Evolutionary conservation across 2,113 vertebrate genomes (phyloP), one percentile per base, ranked within the genome.

Genomic region (Oncorhynchus tshawytscha): DNA sequence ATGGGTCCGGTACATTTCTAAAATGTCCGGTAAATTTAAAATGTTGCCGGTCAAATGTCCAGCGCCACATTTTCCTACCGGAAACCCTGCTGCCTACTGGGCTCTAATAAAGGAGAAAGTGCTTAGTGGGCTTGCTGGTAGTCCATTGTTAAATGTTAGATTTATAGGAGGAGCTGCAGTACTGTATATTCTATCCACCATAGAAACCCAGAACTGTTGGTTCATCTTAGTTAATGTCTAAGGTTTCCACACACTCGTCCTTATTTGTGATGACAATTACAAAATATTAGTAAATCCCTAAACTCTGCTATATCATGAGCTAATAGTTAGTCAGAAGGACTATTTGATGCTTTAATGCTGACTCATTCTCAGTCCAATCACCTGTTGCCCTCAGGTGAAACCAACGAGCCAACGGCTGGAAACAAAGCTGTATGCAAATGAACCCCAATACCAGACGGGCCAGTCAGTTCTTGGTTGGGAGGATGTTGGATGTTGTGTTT

Each of bases 391-490:
- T 77, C 78, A 20, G 85, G 87, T 11, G 66, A 0, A 83, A 65
- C 80, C 84, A 72, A 45, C 9, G 39, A 45, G 8, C 39, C 39
- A 39, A 85, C 62, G 13, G 72, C 79, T 78, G 65, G 80, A 90
- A 83, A 85, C 83, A 88, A 88, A 91, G 76, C 82, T 87, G 84
- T 82, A 92, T 91, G 89, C 88, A 92, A 93, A 92, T 87, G 70
- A 45, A 27, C 15, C 24, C 45, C 24, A n/a, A 15, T 59, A 71
- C 71, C 66, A 9, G 67, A 67, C 62, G n/a, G n/a, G 31, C 75
- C 67, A 62, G 64, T 15, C 51, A 54, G 51, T 54, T 54, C 16
- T 54, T 54, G 51, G 51, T 54, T 18, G 15, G 29, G 9, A 45
- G 39, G 39, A 45, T 18, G 51, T 54, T 54, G 31, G 18, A 3